Evolutionary conservation across 1,140 invertebrate species (phyloP).

Genomic region (Microvelia longipes): DNA sequence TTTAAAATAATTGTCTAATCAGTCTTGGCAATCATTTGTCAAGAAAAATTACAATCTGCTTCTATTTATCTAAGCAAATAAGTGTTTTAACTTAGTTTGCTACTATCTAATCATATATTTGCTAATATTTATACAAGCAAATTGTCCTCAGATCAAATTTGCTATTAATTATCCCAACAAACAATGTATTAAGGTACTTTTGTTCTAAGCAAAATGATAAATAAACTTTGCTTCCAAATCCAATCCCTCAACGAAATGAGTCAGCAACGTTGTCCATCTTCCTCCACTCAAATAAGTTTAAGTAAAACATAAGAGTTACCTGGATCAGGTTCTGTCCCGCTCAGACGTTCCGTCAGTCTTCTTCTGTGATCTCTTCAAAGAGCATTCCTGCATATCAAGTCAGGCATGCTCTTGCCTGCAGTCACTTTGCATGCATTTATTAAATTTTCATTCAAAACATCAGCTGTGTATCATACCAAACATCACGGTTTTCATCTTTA

Average conservation of each 20-base stretch:
- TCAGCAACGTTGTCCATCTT: too few relatives aligned
- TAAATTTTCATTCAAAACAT: too few relatives aligned
- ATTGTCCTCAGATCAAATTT: background rate
- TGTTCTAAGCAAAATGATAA: background rate
- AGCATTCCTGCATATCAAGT: too few relatives aligned
- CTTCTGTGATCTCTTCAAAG: too few relatives aligned
- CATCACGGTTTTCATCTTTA: too few relatives aligned
- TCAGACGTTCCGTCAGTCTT: slow-evolving; percentile 2
- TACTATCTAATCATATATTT: background rate
- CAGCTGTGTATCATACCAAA: too few relatives aligned
- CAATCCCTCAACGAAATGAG: too few relatives aligned
- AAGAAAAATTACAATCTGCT: background rate
- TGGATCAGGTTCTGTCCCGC: too few relatives aligned
- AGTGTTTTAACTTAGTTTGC: background rate
- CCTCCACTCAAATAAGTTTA: background rate
- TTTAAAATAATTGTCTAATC: too few relatives aligned
- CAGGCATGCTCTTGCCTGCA: too few relatives aligned
- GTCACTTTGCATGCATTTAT: too few relatives aligned
- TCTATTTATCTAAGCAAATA: background rate
- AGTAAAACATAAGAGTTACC: background rate
- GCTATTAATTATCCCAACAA: background rate
- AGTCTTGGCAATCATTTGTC: background rate
- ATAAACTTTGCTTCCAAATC: too few relatives aligned
- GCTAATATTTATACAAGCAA: background rate
- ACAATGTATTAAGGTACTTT: background rate